Evolutionary conservation across 2,113 vertebrate genomes (phyloP).

Genomic region (Etheostoma spectabile): DNA sequence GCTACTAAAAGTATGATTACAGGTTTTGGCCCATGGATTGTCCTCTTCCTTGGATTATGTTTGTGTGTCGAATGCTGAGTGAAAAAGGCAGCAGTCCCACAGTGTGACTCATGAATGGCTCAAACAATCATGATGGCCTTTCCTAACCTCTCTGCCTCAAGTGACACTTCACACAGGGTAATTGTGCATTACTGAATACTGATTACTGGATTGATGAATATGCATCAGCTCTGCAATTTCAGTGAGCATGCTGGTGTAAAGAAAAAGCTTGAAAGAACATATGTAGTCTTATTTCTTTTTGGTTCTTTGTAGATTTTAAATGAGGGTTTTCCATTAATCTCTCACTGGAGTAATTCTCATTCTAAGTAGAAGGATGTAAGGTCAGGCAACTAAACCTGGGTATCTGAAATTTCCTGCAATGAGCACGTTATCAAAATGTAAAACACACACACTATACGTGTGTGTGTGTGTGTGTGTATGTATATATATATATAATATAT

Average conservation of each 20-base stretch:
- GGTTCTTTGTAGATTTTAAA: not conserved
- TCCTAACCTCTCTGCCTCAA: slow-evolving; percentile 22
- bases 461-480: no score
- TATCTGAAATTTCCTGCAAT: not conserved
- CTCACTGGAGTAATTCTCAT: not conserved
- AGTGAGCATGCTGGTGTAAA: not conserved
- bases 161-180: not conserved
- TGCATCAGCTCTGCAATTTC: slow-evolving; percentile 1
- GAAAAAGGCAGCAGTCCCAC: not conserved
- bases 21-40: slow-evolving; percentile 17
- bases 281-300: not conserved
- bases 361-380: not conserved
- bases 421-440: no score
- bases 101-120: slow-evolving; percentile 15
- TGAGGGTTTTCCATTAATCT: not conserved
- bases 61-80: slow-evolving; percentile 34
- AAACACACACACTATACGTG: no score
- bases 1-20: slow-evolving; percentile 9
- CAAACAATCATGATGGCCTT: slow-evolving; percentile 13
- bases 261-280: not conserved
- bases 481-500: no score
- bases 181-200: slow-evolving; percentile 24
- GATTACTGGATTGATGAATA: slow-evolving; percentile 34
- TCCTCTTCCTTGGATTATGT: not conserved
- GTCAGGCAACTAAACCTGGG: not conserved